Evolutionary conservation across 2,888 invertebrate species (phyloP).

Genomic region (Caenorhabditis zanzibari): DNA sequence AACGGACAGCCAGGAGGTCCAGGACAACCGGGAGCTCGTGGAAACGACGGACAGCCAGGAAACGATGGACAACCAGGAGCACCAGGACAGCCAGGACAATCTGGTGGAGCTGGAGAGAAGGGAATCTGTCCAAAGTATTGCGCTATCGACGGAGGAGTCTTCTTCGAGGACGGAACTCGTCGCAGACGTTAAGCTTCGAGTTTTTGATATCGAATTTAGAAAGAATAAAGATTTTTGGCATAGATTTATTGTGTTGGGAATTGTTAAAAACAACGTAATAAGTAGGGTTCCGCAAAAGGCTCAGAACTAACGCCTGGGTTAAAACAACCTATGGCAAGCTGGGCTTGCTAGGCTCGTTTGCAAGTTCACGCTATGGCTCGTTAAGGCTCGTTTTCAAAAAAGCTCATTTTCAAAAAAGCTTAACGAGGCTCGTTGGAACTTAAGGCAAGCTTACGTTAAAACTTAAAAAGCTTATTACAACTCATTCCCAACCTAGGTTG

Average conservation of each 20-base stretch:
- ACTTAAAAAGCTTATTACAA: too few relatives aligned
- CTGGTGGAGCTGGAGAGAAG: slow-evolving; percentile 69
- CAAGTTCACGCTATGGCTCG: too few relatives aligned
- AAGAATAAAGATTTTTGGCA: slow-evolving; percentile 31
- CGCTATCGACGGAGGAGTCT: slow-evolving; percentile 76
- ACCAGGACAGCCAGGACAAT: slow-evolving; percentile 70
- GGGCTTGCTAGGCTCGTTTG: too few relatives aligned
- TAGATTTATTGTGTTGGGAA: neutral
- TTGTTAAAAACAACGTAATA: neutral
- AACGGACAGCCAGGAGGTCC: slow-evolving; percentile 68
- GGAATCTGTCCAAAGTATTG: slow-evolving; percentile 74
- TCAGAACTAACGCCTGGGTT: too few relatives aligned
- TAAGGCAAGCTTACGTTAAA: too few relatives aligned
- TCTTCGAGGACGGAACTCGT: slow-evolving; percentile 78
- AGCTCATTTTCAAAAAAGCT: too few relatives aligned
- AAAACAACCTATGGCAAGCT: too few relatives aligned
- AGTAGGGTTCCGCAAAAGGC: too few relatives aligned
- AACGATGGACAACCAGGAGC: slow-evolving; percentile 63
- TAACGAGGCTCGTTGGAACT: too few relatives aligned
- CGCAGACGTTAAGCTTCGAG: slow-evolving; percentile 43
- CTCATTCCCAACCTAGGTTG: too few relatives aligned
- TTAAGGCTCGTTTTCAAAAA: too few relatives aligned
- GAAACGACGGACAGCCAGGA: slow-evolving; percentile 63
- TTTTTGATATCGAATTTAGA: neutral
- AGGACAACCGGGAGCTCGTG: slow-evolving; percentile 73